These are phyloP conservation scores for Mesorhabditis spiculigera DNA, from an alignment of 2,888 invertebrate genomes.

Conservation along the genomic window DNA sequence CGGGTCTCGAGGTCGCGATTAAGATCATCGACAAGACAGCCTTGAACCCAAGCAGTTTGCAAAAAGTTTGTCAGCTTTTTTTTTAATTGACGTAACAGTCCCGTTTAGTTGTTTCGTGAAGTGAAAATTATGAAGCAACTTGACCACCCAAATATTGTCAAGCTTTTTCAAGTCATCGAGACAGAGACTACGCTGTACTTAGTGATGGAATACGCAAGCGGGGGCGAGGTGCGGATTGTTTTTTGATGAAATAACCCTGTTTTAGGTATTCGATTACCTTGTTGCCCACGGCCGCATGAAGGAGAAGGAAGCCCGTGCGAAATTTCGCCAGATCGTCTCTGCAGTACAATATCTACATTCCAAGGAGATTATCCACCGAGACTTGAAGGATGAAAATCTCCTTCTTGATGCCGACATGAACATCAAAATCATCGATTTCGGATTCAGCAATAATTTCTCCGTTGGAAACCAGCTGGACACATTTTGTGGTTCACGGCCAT, in stretches of 20 bases:
- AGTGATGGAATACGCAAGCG: slow-evolving; percentile 99
- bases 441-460: slow-evolving; percentile 51
- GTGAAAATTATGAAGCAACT: slow-evolving; percentile 99
- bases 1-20: slow-evolving; percentile 83
- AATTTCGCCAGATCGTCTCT: slow-evolving; percentile 78
- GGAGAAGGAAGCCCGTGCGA: slow-evolving; percentile 61
- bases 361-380: slow-evolving; percentile 93
- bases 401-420: slow-evolving; percentile 99
- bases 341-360: slow-evolving; percentile 99
- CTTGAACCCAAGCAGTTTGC: slow-evolving; percentile 94
- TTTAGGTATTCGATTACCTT: slow-evolving; percentile 83
- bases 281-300: slow-evolving; percentile 63
- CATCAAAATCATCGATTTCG: slow-evolving; percentile 92
- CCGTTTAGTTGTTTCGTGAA: slow-evolving; percentile 73
- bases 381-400: slow-evolving; percentile 87
- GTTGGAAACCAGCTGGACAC: slow-evolving; percentile 93
- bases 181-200: slow-evolving; percentile 99
- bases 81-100: too few species aligned
- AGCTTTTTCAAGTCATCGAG: slow-evolving; percentile 78
- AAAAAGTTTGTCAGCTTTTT: slow-evolving; percentile 68
- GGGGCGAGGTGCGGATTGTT: slow-evolving; percentile 66
- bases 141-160: slow-evolving; percentile 95
- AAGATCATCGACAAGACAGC: slow-evolving; percentile 82
- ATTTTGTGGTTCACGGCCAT: slow-evolving; percentile 98
- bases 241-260: background rate